Evolutionary conservation across 1,140 invertebrate species (phyloP), one percentile per base, ranked within the genome.

Genomic region (Hylaeus volcanicus): DNA sequence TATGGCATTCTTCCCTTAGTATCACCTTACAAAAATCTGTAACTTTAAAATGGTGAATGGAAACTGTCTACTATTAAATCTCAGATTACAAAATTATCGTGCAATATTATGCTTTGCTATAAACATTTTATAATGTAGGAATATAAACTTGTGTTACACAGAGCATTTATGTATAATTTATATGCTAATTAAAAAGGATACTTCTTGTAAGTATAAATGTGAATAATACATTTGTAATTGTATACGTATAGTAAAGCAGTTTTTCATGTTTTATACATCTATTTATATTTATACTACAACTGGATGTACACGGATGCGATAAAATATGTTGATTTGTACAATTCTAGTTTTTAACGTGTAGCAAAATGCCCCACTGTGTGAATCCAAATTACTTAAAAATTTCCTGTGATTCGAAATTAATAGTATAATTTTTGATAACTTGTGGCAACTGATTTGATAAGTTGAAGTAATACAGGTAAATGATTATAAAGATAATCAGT

Each of bases 271-370:
- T 74, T 79, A 69, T 58, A 77, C 65, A 82, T 75, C 61, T 81
- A 83, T 51, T 56, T 75, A 76, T 87, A 78, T 81, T 74, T 86
- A 71, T 63, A 83, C 70, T 82, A 77, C 51, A 79, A 43, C 6
- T 9, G 15, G 39, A 8, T 65, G 51, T 79, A 79, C 69, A 79
- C 26, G 3, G 60, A 65, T 73, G 14, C 26, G 58, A 58, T 12
- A 48, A n/a, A 48, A 37, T n/a, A 79, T 65, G 74, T 74, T 66
- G 3, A 9, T 26, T 53, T 68, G 45, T 68, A 68, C 65, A 68
- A 37, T 55, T 41, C 15, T 26, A 60, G 58, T 37, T 15, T 69
- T 41, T 5, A 2, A 9, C 3, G 3, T 48, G 3, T 61, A 43
- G 3, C 11, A 73, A 73, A 79, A 61, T 14, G 8, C 15, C n/a